Base-by-base conservation (phyloP, 2,113 vertebrate genomes). In the Chitala chitala region DNA sequence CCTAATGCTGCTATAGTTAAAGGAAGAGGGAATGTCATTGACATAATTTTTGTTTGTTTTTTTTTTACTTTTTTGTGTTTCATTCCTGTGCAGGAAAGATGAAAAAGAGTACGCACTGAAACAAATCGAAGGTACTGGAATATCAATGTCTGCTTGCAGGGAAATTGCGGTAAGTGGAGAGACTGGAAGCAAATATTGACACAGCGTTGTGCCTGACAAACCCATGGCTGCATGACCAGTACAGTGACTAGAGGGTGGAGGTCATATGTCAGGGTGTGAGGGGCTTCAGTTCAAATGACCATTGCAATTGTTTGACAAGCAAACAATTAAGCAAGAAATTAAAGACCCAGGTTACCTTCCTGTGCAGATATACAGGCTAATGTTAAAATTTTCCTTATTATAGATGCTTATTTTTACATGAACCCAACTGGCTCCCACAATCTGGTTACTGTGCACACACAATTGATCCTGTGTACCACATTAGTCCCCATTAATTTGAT, bases 61-160 rank as follows among this genome's bases (percentile, higher is more conserved):
- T 20, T 24, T 53, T 1, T 51, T 31, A 5, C 24, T 15, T 9
- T 64, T 63, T 73, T 53, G n/a, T 76, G 38, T 72, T 31, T 79
- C 65, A 1, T 79, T 76, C 55, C 84, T 89, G 87, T 78, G 73
- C 92, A 99, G 97, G 93, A 98, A 95, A 82, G 97, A 98, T 88
- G 95, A 98, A 84, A 97, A 96, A 90, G 96, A 99, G 83, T 99
- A 98, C 71, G 97, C 97, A 88, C 92, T 99, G 90, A 98, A 99
- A 90, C 97, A 99, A 83, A 99, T 98, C 84, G 97, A 99, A 95
- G 97, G 96, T 90, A 98, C 96, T 87, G 97, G 97, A 84, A 99
- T 99, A 89, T 99, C 97, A 79, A 98, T 98, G 97, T 99, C 97
- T 68, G 97, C 97, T 76, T 99, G 97, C 91, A 93, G 96, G 92